Evolutionary conservation across 2,113 vertebrate genomes (phyloP).

Genomic region (Setophaga coronata): DNA sequence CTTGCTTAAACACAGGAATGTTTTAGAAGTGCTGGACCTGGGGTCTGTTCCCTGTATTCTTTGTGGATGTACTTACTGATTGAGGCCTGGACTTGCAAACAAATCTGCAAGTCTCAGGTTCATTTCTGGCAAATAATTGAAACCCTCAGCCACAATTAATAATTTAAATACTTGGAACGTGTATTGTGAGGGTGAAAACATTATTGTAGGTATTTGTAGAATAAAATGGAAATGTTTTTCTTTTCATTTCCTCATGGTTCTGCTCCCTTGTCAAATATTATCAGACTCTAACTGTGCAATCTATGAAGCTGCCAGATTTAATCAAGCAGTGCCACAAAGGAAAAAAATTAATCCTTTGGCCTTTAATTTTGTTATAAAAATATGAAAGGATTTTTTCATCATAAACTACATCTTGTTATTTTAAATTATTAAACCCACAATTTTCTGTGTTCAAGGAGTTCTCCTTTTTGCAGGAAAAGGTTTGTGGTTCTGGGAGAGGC

Average conservation of each 20-base stretch:
- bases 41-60: background rate
- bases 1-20: background rate
- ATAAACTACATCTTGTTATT: background rate
- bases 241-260: conserved; percentile 1
- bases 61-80: background rate
- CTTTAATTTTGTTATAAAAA: background rate
- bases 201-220: background rate
- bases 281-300: background rate
- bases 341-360: background rate
- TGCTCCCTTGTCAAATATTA: conserved; percentile 15
- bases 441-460: background rate
- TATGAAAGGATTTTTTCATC: accelerated
- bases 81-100: background rate
- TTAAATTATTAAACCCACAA: background rate
- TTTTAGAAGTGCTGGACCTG: background rate
- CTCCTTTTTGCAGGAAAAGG: background rate
- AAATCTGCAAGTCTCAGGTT: background rate
- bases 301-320: conserved; percentile 10
- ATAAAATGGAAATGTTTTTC: background rate
- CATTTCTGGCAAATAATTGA: background rate
- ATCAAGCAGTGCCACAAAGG: background rate
- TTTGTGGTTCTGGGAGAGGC: background rate
- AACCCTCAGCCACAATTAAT: background rate
- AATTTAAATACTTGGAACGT: background rate
- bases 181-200: background rate